Evolutionary conservation across 2,797 vertebrate genomes (phyloP).

Genomic region (Neomorphus geoffroyi): DNA sequence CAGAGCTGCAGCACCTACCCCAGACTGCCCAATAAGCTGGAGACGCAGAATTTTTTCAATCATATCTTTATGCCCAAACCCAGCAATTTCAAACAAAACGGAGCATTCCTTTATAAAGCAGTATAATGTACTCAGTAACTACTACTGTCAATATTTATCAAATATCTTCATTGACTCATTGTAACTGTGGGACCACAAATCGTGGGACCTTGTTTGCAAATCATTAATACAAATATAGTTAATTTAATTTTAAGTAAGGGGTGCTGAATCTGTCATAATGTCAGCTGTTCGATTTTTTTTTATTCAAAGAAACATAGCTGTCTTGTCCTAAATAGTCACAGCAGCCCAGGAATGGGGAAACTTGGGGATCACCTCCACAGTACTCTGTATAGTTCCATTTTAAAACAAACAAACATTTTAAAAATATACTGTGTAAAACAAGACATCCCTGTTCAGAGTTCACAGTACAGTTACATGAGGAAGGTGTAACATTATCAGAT

Average conservation of each 20-base stretch:
- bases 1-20: background rate
- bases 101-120: background rate
- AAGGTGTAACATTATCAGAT: background rate
- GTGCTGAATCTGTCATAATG: background rate
- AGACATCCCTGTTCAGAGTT: background rate
- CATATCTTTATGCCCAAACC: background rate
- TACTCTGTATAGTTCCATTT: background rate
- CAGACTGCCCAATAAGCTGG: background rate
- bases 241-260: background rate
- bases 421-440: background rate
- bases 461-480: background rate
- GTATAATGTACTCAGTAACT: background rate
- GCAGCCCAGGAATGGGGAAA: fast-evolving
- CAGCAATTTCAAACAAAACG: background rate
- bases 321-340: background rate
- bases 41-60: background rate
- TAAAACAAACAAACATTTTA: background rate
- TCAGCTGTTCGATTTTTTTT: background rate
- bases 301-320: background rate
- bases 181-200: background rate
- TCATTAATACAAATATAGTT: background rate
- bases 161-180: background rate
- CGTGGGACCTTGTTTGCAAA: background rate
- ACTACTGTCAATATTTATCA: background rate
- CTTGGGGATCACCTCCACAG: background rate